A percentile compares a stretch with the other conserved stretches of the same genome.
phyloP scores from a whole-genome alignment of 1,140 invertebrate species.

The Drosophila murphyi region DNA sequence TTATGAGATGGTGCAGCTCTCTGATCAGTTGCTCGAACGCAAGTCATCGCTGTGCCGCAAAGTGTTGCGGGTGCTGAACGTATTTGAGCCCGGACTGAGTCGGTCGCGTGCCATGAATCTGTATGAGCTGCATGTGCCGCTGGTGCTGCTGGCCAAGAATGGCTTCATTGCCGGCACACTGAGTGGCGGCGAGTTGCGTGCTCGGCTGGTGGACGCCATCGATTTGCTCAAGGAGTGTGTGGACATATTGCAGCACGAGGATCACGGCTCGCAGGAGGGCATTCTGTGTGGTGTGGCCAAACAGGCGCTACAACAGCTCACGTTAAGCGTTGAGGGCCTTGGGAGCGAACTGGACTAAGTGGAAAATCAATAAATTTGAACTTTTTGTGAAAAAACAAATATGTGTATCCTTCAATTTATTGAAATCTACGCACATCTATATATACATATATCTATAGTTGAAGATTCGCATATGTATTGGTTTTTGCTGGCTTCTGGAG shows the following conservation, averaged over 20 bases:
- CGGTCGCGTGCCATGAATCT: conserved; percentile 90
- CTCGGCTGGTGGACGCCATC: conserved; percentile 88
- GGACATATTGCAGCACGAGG: conserved; percentile 88
- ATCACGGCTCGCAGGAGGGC: conserved; percentile 88
- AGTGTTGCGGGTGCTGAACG: conserved; percentile 88
- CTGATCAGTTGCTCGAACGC: conserved; percentile 89
- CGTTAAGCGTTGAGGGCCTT: conserved; percentile 86
- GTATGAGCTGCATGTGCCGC: conserved; percentile 91
- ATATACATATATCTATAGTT: background rate
- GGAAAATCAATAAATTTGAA: conserved; percentile 46
- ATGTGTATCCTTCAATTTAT: conserved; percentile 48
- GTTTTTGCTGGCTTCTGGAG: conserved; percentile 7
- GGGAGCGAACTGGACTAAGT: conserved; percentile 62
- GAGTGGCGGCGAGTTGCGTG: conserved; percentile 87
- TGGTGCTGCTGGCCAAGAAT: conserved; percentile 88
- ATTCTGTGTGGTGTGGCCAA: conserved; percentile 87
- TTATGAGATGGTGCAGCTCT: conserved; percentile 89
- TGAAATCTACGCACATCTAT: conserved; percentile 30
- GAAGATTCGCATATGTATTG: conserved; percentile 19
- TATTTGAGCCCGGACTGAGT: conserved; percentile 90
- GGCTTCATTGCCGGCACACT: conserved; percentile 87
- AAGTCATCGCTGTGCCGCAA: conserved; percentile 90
- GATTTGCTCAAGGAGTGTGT: conserved; percentile 87
- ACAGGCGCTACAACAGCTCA: conserved; percentile 87
- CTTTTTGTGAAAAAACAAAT: conserved; percentile 8